Percentiles rank a stretch among this genome's conserved stretches.
Evolutionary conservation across 2,113 vertebrate species (phyloP).

Genomic region (Nothoprocta pentlandii): DNA sequence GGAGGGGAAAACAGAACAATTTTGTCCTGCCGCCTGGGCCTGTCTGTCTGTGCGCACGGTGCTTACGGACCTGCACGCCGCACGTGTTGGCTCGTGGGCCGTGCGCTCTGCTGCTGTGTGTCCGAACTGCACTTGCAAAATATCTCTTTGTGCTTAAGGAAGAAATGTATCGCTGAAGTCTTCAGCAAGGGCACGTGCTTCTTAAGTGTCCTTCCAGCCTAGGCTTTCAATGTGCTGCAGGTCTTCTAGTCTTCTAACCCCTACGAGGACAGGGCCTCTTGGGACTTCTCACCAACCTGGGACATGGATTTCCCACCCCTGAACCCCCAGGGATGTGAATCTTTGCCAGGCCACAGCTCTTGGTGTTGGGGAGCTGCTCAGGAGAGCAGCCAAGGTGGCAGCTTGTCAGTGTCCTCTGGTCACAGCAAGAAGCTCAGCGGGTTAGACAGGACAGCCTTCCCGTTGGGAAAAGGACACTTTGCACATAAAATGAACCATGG

Average conservation of each 20-base stretch:
- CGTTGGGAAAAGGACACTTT: background rate
- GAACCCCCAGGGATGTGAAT: background rate
- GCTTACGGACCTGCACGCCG: background rate
- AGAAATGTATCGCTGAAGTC: background rate
- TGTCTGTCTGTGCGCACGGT: background rate
- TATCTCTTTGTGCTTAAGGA: background rate
- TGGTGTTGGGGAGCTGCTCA: background rate
- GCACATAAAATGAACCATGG: rapidly evolving
- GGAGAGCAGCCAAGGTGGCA: background rate
- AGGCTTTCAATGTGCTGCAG: rapidly evolving
- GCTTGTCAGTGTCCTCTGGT: background rate
- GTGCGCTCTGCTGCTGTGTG: background rate
- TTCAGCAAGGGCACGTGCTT: background rate
- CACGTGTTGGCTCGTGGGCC: background rate
- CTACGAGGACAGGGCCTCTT: rapidly evolving
- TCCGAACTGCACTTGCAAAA: background rate
- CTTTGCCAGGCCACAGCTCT: background rate
- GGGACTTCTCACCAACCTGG: rapidly evolving
- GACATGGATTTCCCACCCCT: rapidly evolving
- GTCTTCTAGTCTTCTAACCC: background rate
- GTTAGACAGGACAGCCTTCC: background rate
- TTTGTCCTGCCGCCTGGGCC: background rate
- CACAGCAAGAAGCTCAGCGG: background rate
- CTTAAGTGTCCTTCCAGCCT: background rate
- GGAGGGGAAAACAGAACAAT: background rate